phyloP scores from a whole-genome alignment of 2,797 vertebrate genomes.

The Platalea minor region DNA sequence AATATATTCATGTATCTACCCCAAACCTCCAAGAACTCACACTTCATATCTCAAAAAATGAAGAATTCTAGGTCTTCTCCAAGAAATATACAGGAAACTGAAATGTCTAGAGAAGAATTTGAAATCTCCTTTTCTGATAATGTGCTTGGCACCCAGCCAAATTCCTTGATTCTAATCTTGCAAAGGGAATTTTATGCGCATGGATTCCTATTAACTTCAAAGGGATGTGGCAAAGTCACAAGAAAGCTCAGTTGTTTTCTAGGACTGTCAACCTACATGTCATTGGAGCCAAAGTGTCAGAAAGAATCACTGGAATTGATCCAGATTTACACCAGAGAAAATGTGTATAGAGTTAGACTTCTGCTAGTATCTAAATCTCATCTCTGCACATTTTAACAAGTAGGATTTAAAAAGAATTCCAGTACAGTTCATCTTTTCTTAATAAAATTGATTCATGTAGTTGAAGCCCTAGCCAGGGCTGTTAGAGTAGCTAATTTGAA shows the following conservation, averaged over 20 bases:
- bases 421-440: slow-evolving; percentile 36
- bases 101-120: background rate
- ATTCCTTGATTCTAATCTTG: background rate
- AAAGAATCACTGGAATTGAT: background rate
- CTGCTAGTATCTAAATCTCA: slow-evolving; percentile 17
- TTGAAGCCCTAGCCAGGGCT: slow-evolving; percentile 9
- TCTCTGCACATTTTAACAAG: slow-evolving; percentile 19
- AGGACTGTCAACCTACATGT: background rate
- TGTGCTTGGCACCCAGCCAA: background rate
- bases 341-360: background rate
- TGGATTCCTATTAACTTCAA: background rate
- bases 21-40: background rate
- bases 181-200: background rate
- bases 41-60: background rate
- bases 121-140: background rate
- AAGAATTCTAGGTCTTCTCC: background rate
- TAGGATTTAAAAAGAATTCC: slow-evolving; percentile 28
- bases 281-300: background rate
- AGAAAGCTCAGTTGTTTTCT: background rate
- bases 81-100: background rate
- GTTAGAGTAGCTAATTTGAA: slow-evolving; percentile 54
- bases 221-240: background rate
- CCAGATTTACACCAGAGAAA: slow-evolving; percentile 23
- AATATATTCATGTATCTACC: background rate
- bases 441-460: slow-evolving; percentile 52